Percentiles rank a stretch among this genome's conserved stretches.
Conservation (phyloP, 2,797 vertebrate species). For the Argya squamiceps region DNA sequence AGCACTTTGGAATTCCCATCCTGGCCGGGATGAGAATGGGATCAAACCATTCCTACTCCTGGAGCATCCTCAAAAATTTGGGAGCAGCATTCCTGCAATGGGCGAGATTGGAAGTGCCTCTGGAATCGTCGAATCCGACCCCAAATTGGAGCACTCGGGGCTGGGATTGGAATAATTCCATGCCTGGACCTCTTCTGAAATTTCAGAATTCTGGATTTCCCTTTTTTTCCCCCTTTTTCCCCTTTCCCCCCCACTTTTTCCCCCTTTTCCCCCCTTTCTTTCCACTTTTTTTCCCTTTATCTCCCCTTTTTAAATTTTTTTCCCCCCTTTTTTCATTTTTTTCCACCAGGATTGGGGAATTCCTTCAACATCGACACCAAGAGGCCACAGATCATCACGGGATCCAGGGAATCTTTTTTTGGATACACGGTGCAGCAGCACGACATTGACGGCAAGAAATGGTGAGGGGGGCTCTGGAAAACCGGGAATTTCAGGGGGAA, state of each 20-base stretch:
- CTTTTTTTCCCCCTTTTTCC: not conserved
- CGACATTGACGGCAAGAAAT: constrained; percentile 88
- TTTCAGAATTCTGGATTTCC: not conserved
- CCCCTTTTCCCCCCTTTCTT: too few relatives aligned
- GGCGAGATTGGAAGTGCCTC: not conserved
- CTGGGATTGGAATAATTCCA: not conserved
- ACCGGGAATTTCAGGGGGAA: accelerated
- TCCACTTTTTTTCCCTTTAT: too few relatives aligned
- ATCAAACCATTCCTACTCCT: too few relatives aligned
- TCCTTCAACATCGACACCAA: constrained; percentile 93
- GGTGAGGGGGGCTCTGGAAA: constrained; percentile 76
- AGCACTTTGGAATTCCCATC: not conserved
- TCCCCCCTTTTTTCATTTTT: too few relatives aligned
- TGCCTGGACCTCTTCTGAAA: too few relatives aligned
- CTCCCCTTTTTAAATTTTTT: too few relatives aligned
- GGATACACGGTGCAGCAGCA: constrained; percentile 98
- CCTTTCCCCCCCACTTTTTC: not conserved
- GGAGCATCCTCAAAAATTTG: accelerated
- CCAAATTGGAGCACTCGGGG: too few relatives aligned
- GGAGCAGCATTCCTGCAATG: not conserved
- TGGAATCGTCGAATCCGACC: not conserved
- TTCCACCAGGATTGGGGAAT: constrained; percentile 78
- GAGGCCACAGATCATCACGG: constrained; percentile 85
- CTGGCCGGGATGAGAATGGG: not conserved
- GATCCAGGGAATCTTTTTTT: constrained; percentile 90